Evolutionary conservation across 2,888 invertebrate genomes (phyloP).

Genomic region (Eupithecia tripunctaria): DNA sequence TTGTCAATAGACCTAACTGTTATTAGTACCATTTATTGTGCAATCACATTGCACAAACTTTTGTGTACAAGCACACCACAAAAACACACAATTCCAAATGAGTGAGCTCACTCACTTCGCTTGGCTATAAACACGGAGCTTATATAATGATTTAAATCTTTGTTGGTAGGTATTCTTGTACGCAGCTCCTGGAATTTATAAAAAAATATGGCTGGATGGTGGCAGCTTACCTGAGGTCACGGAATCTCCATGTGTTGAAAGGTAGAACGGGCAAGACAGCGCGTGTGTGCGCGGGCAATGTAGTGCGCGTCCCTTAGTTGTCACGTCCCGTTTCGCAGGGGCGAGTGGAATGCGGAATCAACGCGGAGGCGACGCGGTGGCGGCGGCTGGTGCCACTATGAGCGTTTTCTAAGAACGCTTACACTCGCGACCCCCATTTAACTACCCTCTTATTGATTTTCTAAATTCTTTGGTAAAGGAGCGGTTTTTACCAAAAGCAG

Average conservation of each 20-base stretch:
- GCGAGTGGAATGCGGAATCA: too few species aligned
- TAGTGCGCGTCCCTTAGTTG: slow-evolving; percentile 61
- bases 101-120: too few species aligned
- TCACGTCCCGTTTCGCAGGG: too few species aligned
- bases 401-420: slow-evolving; percentile 61
- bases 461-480: slow-evolving; percentile 69
- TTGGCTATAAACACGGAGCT: too few species aligned
- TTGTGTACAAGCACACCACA: too few species aligned
- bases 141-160: too few species aligned
- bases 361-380: slow-evolving; percentile 68
- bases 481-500: slow-evolving; percentile 77
- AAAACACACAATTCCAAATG: too few species aligned
- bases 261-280: slow-evolving; percentile 81
- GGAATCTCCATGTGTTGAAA: slow-evolving; percentile 77
- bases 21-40: too few species aligned
- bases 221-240: slow-evolving; percentile 70
- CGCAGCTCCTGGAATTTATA: neutral
- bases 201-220: too few species aligned
- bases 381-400: slow-evolving; percentile 63
- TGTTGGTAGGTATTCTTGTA: too few species aligned
- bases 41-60: too few species aligned
- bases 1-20: too few species aligned
- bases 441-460: slow-evolving; percentile 76
- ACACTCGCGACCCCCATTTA: slow-evolving; percentile 55
- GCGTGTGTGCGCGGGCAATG: slow-evolving; percentile 52